Percentiles rank a stretch among this genome's conserved stretches.
These are phyloP conservation scores for Rhabdornis inornatus DNA, from an alignment of 2,113 vertebrate species.

Conservation along the genomic window DNA sequence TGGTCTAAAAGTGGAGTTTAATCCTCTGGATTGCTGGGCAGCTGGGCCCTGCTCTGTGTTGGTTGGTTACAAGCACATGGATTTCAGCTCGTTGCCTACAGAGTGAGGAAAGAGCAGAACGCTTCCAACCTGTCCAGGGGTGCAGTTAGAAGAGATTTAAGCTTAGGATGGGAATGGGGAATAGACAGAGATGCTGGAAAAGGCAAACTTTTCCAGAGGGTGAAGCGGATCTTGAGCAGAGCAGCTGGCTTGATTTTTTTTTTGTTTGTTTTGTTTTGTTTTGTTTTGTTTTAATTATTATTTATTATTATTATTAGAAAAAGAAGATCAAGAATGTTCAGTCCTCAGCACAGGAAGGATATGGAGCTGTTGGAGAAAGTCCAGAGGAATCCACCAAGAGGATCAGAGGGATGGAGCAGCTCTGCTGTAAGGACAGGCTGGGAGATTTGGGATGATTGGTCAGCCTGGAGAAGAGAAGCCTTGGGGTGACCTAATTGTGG, in stretches of 20 bases:
- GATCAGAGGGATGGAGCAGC: background rate
- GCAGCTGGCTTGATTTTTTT: fast-evolving
- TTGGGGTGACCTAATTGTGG: no score
- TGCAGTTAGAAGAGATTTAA: background rate
- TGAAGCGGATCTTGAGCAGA: background rate
- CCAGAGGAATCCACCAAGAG: background rate
- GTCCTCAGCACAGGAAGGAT: background rate
- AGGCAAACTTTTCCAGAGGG: background rate
- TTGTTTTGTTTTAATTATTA: no score
- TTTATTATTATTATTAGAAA: background rate
- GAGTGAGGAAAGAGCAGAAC: background rate
- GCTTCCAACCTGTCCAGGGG: background rate
- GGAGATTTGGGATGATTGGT: background rate
- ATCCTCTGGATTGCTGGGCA: background rate
- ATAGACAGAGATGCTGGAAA: background rate
- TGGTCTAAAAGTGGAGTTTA: background rate
- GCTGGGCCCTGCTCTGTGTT: background rate
- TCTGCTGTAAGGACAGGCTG: background rate
- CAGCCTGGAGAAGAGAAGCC: background rate
- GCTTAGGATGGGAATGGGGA: background rate
- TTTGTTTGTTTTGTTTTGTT: no score
- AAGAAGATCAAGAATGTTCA: background rate
- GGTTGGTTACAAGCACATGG: background rate
- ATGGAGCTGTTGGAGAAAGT: background rate
- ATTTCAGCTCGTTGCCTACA: background rate